A percentile compares a stretch with the other conserved stretches of the same genome.
These are phyloP conservation scores for Ptilodon capucinus DNA, from an alignment of 2,888 invertebrate genomes.

Conservation along the genomic window DNA sequence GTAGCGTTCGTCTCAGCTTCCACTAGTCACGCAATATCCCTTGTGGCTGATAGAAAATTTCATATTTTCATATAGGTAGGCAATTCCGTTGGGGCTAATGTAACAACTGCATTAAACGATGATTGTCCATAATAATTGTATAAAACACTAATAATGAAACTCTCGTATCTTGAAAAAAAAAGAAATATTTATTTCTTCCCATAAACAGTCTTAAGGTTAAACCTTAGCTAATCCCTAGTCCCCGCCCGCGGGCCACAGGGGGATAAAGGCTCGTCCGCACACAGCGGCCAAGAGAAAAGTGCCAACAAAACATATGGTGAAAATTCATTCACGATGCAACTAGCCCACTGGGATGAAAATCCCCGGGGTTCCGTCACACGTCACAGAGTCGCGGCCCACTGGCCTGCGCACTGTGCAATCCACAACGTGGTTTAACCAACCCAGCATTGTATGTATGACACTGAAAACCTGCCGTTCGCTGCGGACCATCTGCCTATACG, in stretches of 20 bases:
- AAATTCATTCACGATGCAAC: slow-evolving; percentile 40
- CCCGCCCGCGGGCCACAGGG: slow-evolving; percentile 29
- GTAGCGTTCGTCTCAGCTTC: no score
- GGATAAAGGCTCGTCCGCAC: slow-evolving; percentile 27
- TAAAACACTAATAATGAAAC: slow-evolving; percentile 13
- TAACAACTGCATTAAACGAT: no score
- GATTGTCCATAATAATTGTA: no score
- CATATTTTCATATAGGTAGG: no score
- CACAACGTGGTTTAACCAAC: slow-evolving; percentile 24
- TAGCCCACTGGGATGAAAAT: slow-evolving; percentile 51
- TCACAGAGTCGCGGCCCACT: slow-evolving; percentile 13
- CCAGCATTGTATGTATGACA: slow-evolving; percentile 30
- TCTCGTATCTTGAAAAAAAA: slow-evolving; percentile 10
- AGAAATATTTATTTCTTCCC: slow-evolving; percentile 29
- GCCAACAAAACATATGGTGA: slow-evolving; percentile 29
- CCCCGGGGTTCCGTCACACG: slow-evolving; percentile 57
- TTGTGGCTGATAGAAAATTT: no score
- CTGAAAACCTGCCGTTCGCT: slow-evolving; percentile 28
- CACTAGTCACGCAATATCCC: no score
- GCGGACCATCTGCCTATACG: slow-evolving; percentile 13
- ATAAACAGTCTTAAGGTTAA: slow-evolving; percentile 37
- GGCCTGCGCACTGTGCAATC: slow-evolving; percentile 16
- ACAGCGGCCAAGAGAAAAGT: slow-evolving; percentile 33
- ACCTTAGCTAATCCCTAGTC: slow-evolving; percentile 34
- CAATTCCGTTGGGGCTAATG: no score